Evolutionary conservation across 37 sponge, comb jelly and placozoan species (phyloP).

Genomic region (Dysidea cf. avara): DNA sequence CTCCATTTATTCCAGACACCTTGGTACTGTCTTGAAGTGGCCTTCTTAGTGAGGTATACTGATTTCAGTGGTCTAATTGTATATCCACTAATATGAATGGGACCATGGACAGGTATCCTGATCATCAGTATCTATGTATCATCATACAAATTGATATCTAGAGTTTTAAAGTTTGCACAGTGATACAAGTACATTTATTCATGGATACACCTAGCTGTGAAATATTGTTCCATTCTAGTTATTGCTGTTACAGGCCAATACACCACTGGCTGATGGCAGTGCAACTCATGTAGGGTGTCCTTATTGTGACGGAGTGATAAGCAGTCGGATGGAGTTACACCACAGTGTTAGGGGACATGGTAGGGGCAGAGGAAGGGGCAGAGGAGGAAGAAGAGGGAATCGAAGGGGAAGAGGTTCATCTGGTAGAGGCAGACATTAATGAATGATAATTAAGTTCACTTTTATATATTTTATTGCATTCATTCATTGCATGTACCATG

Average conservation of each 20-base stretch:
- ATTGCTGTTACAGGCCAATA: constrained; percentile 5
- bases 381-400: constrained; percentile 41
- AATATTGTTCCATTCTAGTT: neutral
- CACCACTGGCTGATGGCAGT: constrained; percentile 53
- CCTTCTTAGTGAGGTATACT: too few species aligned
- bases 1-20: too few species aligned
- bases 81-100: too few species aligned
- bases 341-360: constrained; percentile 39
- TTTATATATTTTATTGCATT: too few species aligned
- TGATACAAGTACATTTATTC: too few species aligned
- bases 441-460: too few species aligned
- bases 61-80: too few species aligned
- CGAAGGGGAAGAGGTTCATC: constrained; percentile 6
- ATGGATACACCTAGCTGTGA: too few species aligned
- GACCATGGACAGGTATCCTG: too few species aligned
- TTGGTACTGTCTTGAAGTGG: neutral
- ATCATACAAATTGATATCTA: neutral
- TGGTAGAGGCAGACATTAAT: neutral
- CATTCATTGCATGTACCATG: too few species aligned
- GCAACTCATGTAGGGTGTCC: constrained; percentile 36
- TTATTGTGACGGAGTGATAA: constrained; percentile 8
- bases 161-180: neutral
- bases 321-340: neutral
- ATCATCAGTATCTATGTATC: neutral
- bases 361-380: constrained; percentile 60